These are phyloP conservation scores for Drosophila phalerata DNA, from an alignment of 2,888 invertebrate species.

Conservation along the genomic window DNA sequence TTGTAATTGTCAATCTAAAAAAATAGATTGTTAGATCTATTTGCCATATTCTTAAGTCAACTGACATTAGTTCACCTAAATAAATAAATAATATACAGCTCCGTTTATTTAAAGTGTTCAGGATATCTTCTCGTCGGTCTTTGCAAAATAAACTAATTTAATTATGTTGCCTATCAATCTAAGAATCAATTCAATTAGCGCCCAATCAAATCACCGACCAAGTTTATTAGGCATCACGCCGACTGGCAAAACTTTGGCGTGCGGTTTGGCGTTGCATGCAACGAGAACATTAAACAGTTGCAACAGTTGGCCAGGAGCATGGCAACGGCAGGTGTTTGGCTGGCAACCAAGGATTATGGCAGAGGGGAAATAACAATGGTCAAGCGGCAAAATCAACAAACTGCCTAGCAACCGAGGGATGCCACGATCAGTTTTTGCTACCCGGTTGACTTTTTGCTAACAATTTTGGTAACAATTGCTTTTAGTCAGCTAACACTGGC, in stretches of 20 bases:
- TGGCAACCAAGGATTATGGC: constrained; percentile 59
- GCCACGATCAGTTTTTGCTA: constrained; percentile 62
- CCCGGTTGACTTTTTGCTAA: constrained; percentile 6
- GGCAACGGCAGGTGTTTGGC: constrained; percentile 47
- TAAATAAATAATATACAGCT: too few relatives aligned
- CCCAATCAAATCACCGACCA: constrained; percentile 42
- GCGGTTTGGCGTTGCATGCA: constrained; percentile 34
- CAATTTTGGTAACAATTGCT: constrained; percentile 38
- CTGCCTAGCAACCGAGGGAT: constrained; percentile 65
- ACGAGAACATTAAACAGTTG: constrained; percentile 36
- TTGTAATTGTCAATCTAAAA: too few relatives aligned
- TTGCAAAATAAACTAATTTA: not conserved
- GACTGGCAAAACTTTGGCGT: constrained; percentile 37
- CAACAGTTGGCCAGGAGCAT: constrained; percentile 60
- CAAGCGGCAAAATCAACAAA: constrained; percentile 70
- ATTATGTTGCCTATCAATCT: not conserved
- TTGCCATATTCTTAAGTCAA: too few relatives aligned
- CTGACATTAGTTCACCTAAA: too few relatives aligned
- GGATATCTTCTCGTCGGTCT: not conserved
- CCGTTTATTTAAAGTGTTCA: not conserved
- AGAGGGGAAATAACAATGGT: constrained; percentile 58
- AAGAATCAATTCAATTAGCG: constrained; percentile 37
- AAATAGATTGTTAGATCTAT: too few relatives aligned
- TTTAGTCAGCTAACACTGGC: constrained; percentile 58
- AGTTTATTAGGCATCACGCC: constrained; percentile 29